Conservation (phyloP, 2,797 vertebrate genomes). For the Leptodactylus fallax region DNA sequence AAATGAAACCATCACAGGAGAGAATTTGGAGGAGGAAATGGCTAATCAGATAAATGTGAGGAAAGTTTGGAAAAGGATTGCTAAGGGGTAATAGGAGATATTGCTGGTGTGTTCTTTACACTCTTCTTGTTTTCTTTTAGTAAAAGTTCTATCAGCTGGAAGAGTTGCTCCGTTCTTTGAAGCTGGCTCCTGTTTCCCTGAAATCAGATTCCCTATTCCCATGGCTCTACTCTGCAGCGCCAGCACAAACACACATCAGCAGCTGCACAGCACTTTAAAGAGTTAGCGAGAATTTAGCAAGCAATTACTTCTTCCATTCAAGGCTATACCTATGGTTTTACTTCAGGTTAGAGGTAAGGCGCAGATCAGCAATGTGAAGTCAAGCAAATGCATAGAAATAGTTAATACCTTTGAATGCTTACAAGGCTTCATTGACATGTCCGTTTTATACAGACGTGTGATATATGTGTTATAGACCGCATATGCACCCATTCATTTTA, state of each 20-base stretch:
- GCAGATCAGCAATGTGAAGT: constrained; percentile 17
- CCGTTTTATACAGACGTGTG: too few species aligned
- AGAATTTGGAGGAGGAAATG: constrained; percentile 69
- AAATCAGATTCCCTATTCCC: constrained; percentile 82
- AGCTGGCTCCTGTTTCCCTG: constrained; percentile 82
- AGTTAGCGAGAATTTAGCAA: constrained; percentile 72
- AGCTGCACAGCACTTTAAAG: constrained; percentile 75
- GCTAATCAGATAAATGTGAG: constrained; percentile 70
- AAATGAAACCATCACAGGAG: constrained; percentile 66
- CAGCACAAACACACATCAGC: constrained; percentile 78
- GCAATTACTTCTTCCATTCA: constrained; percentile 71
- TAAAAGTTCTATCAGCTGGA: constrained; percentile 78
- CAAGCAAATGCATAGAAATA: not conserved
- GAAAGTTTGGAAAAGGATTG: constrained; percentile 71
- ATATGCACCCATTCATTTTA: too few species aligned
- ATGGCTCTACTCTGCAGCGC: constrained; percentile 76
- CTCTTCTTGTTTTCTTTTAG: constrained; percentile 81
- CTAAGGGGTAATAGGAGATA: constrained; percentile 70
- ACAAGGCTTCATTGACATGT: too few species aligned
- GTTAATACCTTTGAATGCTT: not conserved
- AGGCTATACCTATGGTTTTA: constrained; percentile 65
- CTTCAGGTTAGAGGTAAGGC: constrained; percentile 59
- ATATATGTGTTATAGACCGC: too few species aligned
- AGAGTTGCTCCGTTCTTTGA: constrained; percentile 81
- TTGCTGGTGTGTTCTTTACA: constrained; percentile 75